A percentile compares a stretch with the other conserved stretches of the same genome.
Conservation (phyloP, 2,797 vertebrate genomes). For the Enteromius argenteus region DNA sequence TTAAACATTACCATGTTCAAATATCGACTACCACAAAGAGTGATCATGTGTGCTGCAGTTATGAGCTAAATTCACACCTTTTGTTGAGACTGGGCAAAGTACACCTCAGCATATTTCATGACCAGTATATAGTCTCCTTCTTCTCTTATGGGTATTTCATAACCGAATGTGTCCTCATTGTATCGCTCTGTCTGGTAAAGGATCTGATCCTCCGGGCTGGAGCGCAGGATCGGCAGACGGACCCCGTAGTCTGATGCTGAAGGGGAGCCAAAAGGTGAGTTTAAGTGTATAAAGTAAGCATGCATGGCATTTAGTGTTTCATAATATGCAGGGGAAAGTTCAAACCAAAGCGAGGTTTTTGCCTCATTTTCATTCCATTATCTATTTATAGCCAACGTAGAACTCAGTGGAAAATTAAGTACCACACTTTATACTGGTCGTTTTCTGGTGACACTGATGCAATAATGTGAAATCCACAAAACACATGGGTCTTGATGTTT, state of each 20-base stretch:
- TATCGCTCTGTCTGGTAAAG: constrained; percentile 98
- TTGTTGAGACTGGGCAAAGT: constrained; percentile 98
- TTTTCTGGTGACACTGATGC: constrained; percentile 1
- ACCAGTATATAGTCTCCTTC: constrained; percentile 98
- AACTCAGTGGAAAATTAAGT: constrained; percentile 2
- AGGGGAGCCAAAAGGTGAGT: constrained; percentile 8
- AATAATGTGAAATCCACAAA: constrained; percentile 29
- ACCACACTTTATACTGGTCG: neutral
- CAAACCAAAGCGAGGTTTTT: neutral
- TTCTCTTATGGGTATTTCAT: constrained; percentile 93
- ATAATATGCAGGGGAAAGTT: neutral
- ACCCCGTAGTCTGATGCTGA: constrained; percentile 97
- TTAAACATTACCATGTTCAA: constrained; percentile 3
- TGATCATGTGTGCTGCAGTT: neutral
- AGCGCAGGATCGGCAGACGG: constrained; percentile 93
- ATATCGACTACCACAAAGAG: neutral
- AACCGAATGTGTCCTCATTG: constrained; percentile 97
- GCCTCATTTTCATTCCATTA: neutral
- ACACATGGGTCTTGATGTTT: neutral
- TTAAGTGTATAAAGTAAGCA: neutral
- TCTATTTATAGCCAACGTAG: neutral
- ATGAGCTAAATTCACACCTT: constrained; percentile 81
- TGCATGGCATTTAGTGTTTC: neutral
- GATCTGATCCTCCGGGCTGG: constrained; percentile 93
- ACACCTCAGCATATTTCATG: constrained; percentile 97